Base-by-base conservation (phyloP, 2,113 vertebrate species). In the Caloenas nicobarica region DNA sequence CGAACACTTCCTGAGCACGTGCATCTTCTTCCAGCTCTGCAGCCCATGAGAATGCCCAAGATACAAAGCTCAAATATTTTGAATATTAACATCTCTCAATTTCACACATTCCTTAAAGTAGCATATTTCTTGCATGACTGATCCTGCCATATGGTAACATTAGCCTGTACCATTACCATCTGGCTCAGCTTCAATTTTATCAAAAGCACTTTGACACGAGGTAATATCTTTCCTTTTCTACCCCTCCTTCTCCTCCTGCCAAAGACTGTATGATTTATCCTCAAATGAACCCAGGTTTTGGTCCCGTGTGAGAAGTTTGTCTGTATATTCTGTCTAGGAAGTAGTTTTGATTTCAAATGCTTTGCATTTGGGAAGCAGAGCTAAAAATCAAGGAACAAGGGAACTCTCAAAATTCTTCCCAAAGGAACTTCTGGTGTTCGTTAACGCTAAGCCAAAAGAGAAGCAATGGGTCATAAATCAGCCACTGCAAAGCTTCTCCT, bases 81-180 rank as follows among this genome's bases (percentile, higher is more conserved):
- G 86, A 97, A 97, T 95, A 96, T 96, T 94, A 95, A 79, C 90
- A 94, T 96, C 80, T 65, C 81, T 92, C 92, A 69, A 65, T 61
- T 96, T 94, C 88, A 90, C 93, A 93, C 40, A 0, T 95, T 84
- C 61, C 69, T 86, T 86, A 64, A 91, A 88, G 92, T 57, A 92
- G 90, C 88, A 69, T 50, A 65, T 91, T 96, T 95, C 53, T 36
- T 72, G 88, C 86, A 56, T 93, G 95, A 86, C 70, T 94, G 95
- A 71, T 96, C 81, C 73, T 90, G 88, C 95, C 96, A 95, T 94
- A 94, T 92, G 95, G 92, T 79, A 93, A 88, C 88, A 62, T 86
- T 95, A 96, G 93, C 86, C 93, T 96, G 95, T 81, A 92, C 81
- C 90, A 79, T 81, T 69, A 69, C 96, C 93, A 92, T 96, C 95